These are phyloP conservation scores for Portunus trituberculatus DNA, from an alignment of 1,140 invertebrate genomes.

Conservation along the genomic window DNA sequence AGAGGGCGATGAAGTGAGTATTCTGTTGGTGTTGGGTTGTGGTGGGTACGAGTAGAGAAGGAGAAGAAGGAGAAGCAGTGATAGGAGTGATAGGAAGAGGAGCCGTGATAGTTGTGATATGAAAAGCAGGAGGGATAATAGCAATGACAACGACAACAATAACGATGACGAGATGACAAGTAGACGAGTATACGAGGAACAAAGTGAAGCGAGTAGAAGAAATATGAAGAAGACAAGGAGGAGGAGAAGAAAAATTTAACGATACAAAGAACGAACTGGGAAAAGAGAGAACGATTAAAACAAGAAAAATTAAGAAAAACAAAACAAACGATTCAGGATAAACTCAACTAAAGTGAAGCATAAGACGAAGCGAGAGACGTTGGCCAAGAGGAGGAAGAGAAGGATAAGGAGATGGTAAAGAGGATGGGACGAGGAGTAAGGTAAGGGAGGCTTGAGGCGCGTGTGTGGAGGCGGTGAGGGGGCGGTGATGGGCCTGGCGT, in stretches of 20 bases:
- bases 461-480: not conserved
- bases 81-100: not conserved
- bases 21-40: not conserved
- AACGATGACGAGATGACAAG: no score
- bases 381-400: not conserved
- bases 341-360: no score
- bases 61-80: not conserved
- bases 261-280: not conserved
- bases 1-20: conserved; percentile 74
- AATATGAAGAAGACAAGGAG: not conserved
- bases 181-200: no score
- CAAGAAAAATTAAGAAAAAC: no score
- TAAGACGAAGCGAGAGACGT: not conserved
- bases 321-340: no score
- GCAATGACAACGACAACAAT: no score
- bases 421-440: not conserved
- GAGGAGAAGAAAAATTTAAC: not conserved
- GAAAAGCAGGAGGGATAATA: no score
- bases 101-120: no score
- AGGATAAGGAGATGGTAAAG: not conserved
- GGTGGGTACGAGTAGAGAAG: not conserved
- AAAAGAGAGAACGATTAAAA: not conserved
- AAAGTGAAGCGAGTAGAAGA: no score
- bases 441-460: not conserved
- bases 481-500: not conserved